Conservation (phyloP, 1,140 invertebrate genomes). For the Drepana arcuata region DNA sequence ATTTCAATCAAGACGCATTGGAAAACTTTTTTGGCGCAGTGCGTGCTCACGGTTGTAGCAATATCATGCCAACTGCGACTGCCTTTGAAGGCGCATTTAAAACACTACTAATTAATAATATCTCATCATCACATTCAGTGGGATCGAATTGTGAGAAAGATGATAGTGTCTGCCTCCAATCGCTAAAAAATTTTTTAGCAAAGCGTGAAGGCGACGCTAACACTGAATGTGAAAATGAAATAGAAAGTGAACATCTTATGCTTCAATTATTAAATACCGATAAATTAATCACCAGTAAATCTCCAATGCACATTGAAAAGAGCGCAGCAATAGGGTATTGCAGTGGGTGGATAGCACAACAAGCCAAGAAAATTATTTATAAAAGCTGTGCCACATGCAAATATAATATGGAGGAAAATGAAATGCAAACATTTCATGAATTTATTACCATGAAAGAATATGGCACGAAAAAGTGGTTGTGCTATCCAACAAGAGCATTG, state of each 20-base stretch:
- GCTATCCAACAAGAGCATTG: conserved; percentile 9
- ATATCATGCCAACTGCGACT: conserved; percentile 3
- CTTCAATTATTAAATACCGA: neutral
- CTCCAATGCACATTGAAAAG: neutral
- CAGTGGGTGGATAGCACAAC: neutral
- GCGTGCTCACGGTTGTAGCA: conserved; percentile 14
- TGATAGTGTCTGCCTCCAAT: conserved; percentile 2
- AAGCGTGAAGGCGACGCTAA: neutral
- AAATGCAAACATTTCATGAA: no score
- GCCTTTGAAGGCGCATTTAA: conserved; percentile 9
- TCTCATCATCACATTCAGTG: conserved; percentile 10
- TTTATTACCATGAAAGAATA: no score
- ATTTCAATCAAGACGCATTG: conserved; percentile 21
- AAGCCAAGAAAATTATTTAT: no score
- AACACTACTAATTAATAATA: conserved; percentile 12
- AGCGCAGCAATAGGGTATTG: neutral
- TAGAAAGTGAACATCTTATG: neutral
- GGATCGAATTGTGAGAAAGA: conserved; percentile 20
- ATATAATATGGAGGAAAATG: no score
- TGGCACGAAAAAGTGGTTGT: conserved; percentile 15
- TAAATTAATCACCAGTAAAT: no score
- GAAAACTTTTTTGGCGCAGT: conserved; percentile 21
- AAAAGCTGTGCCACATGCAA: no score
- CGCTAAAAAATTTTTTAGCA: conserved; percentile 3
- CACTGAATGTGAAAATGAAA: neutral